Evolutionary conservation across 2,113 vertebrate species (phyloP), one percentile per base, ranked within the genome.

Genomic region (Hippocampus mohnikei): DNA sequence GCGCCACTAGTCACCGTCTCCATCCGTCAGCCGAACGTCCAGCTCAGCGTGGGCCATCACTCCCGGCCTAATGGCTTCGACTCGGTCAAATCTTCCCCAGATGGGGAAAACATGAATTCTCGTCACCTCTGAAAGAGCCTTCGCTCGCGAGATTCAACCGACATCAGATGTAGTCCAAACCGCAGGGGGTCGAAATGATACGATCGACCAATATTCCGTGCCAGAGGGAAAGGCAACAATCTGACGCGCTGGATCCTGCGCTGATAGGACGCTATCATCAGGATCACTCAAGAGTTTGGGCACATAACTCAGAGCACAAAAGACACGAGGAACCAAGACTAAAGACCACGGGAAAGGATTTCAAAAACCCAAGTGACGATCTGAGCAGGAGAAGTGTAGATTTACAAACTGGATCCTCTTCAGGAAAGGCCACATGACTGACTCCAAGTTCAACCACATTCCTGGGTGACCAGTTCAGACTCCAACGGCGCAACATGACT

Each of bases 1-100:
- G 6, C 63, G 23, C 41, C 63, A 46, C 63, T 65, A 48, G 63
- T 65, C 63, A 46, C 23, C 25, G 23, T 46, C 63, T 48, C 42
- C 63, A 48, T 65, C 63, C 63, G 41, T 65, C 63, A 65, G 13
- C 7, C 16, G 7, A 65, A 65, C 63, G 13, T 46, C 3, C 13
- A 10, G 41, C 13, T 9, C 42, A 4, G 42, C 13, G 63, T 65
- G 27, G 23, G 23, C 23, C 42, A 27, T 48, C 63, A 9, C 42
- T 46, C 42, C 42, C 46, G 63, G 63, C 41, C 40, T 25, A 65
- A 65, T 44, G 63, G 42, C 42, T 65, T 60, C 15, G 5, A 33
- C 15, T 48, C 13, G 18, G 23, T 65, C 41, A 27, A 44, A 65
- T 46, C n/a, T 20, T 46, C 13, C 23, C 15, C 16, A 23, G 63